A percentile compares a stretch with the other conserved stretches of the same genome.
Evolutionary conservation across 2,113 vertebrate genomes (phyloP).

Genomic region (Maylandia zebra): DNA sequence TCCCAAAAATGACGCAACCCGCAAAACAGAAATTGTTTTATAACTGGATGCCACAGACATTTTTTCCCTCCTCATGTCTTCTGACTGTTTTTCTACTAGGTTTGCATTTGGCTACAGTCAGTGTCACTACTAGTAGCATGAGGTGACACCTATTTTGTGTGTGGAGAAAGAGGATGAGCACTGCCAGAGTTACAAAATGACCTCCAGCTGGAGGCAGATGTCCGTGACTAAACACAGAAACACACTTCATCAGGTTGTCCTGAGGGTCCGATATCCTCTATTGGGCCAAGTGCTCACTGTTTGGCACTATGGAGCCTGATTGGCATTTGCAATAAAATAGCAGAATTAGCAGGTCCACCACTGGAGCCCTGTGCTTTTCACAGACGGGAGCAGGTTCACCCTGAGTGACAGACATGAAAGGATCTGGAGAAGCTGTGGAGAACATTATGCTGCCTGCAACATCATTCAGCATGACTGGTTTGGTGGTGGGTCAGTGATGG

Average conservation of each 20-base stretch:
- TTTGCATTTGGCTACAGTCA: neutral
- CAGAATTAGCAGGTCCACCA: neutral
- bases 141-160: neutral
- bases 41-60: fast-evolving
- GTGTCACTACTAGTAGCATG: neutral
- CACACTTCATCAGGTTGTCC: neutral
- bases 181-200: neutral
- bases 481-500: neutral
- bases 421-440: neutral
- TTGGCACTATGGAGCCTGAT: neutral
- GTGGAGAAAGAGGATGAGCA: neutral
- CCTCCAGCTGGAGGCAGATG: neutral
- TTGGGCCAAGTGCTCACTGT: neutral
- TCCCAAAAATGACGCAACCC: neutral
- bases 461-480: neutral
- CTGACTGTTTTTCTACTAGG: neutral
- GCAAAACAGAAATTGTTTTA: neutral
- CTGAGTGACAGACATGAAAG: neutral
- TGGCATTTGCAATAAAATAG: neutral
- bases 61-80: neutral
- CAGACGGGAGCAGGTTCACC: neutral
- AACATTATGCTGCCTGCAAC: neutral
- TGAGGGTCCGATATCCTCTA: neutral
- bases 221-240: neutral
- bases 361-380: neutral